Evolutionary conservation across 2,113 vertebrate genomes (phyloP).

Genomic region (Poeciliopsis turrubarensis): DNA sequence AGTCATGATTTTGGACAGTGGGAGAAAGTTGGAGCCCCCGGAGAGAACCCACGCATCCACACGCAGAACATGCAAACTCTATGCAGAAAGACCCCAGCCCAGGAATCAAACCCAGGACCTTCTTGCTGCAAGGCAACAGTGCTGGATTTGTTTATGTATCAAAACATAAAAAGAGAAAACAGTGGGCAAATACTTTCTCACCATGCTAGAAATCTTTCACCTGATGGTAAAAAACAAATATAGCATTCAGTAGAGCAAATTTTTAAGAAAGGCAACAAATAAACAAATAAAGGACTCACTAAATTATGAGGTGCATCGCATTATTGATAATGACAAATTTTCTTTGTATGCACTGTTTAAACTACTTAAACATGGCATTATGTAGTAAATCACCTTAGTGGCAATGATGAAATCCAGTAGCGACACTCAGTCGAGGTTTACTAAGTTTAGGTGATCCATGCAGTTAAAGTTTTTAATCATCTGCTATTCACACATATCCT

Average conservation of each 20-base stretch:
- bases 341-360: not conserved
- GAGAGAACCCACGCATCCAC: no score
- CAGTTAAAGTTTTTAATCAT: not conserved
- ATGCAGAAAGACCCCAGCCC: no score
- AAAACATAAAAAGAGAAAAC: no score
- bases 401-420: not conserved
- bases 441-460: not conserved
- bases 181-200: not conserved
- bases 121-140: no score
- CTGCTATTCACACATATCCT: conserved; percentile 17
- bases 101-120: no score
- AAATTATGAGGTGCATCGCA: not conserved
- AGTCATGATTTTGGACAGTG: no score
- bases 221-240: not conserved
- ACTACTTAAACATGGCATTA: not conserved
- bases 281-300: no score
- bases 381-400: not conserved
- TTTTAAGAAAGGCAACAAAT: no score
- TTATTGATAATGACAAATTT: not conserved
- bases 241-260: no score
- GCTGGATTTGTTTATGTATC: no score
- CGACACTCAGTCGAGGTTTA: not conserved
- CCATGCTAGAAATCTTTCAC: not conserved
- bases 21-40: no score
- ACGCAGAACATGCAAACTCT: no score